Evolutionary conservation across 2,888 invertebrate genomes (phyloP), one percentile per base, ranked within the genome.

Genomic region (Phania funesta): DNA sequence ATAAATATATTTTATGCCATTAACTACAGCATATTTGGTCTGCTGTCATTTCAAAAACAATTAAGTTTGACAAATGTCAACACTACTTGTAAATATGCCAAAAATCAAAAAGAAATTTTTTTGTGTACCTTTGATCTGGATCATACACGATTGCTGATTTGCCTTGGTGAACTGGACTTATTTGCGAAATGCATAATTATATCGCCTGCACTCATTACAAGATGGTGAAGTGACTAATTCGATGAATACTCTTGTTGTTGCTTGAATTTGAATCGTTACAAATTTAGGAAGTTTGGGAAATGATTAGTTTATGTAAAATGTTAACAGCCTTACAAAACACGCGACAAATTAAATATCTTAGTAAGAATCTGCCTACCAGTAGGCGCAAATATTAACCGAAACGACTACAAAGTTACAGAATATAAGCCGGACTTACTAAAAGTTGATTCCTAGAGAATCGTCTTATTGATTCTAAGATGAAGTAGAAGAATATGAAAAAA

Each of bases 1-100:
- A 54, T 32, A 64, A n/a, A n/a, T n/a, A n/a, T n/a, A 48, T 54
- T 46, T 29, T 68, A 18, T 48, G 11, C 48, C 50, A 75, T 80
- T 64, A 70, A 64, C 38, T 52, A 20, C 64, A 75, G 58, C 65
- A 48, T 8, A 11, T 35, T 11, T 35, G 11, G 11, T 2, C 56
- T 80, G 70, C 62, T 68, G 56, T 80, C 74, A 38, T 62, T 67
- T 68, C 32, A 56, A 22, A 64, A 64, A 50, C 41, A 60, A 24
- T 38, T 35, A 24, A 50, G 50, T 18, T 48, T 50, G 6, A 24
- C 8, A 20, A 8, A 20, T 9, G 11, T 11, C 4, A 5, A 35
- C 35, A 35, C 35, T 8, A n/a, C n/a, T n/a, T n/a, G n/a, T n/a
- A 2, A 35, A 35, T 8, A 35, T 35, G 35, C 9, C 4, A 35